phyloP scores from a whole-genome alignment of 1,140 invertebrate genomes.

The Apis cerana region DNA sequence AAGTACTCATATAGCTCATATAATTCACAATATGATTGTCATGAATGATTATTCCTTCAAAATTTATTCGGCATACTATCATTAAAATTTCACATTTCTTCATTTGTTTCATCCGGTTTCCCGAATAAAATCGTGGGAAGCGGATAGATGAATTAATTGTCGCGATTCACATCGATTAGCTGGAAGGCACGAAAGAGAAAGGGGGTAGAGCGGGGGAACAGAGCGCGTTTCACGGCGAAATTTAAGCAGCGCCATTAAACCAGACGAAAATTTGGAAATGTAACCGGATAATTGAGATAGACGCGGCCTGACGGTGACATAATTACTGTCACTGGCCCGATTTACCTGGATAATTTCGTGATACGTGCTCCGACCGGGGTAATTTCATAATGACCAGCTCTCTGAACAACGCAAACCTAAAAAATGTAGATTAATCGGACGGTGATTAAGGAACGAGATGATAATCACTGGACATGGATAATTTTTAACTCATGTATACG shows the following conservation, averaged over 20 bases:
- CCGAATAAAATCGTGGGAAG: not conserved
- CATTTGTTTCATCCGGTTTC: no score
- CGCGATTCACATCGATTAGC: conserved; percentile 19
- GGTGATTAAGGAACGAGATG: conserved; percentile 61
- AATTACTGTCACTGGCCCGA: conserved; percentile 65
- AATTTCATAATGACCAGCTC: conserved; percentile 62
- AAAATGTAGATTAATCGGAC: conserved; percentile 55
- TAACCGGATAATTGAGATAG: conserved; percentile 67
- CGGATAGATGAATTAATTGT: conserved; percentile 18
- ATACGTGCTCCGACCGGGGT: conserved; percentile 58
- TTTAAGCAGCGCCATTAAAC: conserved; percentile 59
- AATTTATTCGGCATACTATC: not conserved
- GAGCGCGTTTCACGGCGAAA: conserved; percentile 21
- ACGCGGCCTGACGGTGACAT: conserved; percentile 63
- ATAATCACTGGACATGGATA: conserved; percentile 51
- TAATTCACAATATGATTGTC: no score
- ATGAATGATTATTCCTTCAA: no score
- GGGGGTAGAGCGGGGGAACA: no score
- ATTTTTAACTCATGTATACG: conserved; percentile 28
- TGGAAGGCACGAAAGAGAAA: conserved; percentile 12
- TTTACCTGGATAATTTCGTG: conserved; percentile 68
- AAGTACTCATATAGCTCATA: no score
- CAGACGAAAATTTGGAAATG: conserved; percentile 66
- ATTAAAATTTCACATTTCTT: not conserved
- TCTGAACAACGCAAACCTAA: conserved; percentile 48